Percentiles rank a stretch among this genome's conserved stretches.
These are phyloP conservation scores for Acleris emargana DNA, from an alignment of 2,888 invertebrate genomes.

Conservation along the genomic window DNA sequence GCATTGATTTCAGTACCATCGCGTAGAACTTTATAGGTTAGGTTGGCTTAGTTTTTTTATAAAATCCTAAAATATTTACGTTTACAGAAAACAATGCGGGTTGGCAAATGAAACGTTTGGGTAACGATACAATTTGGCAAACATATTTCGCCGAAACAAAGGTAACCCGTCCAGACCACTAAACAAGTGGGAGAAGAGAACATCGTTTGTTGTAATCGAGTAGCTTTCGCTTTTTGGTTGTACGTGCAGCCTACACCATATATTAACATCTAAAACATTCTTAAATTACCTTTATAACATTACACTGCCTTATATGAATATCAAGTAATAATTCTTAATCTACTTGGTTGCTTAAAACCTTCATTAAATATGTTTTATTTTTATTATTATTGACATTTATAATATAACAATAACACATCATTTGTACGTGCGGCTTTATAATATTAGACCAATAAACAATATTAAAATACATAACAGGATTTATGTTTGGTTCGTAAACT, in stretches of 20 bases:
- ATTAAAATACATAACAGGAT: too few relatives aligned
- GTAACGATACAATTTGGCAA: too few relatives aligned
- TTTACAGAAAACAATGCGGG: too few relatives aligned
- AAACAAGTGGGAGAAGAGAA: not conserved
- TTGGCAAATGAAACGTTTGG: too few relatives aligned
- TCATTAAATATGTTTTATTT: constrained; percentile 1
- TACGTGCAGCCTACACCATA: constrained; percentile 12
- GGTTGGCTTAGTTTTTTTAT: too few relatives aligned
- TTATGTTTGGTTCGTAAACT: not conserved
- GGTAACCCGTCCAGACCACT: not conserved
- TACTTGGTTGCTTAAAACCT: constrained; percentile 3
- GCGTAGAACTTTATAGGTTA: too few relatives aligned
- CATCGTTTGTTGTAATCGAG: constrained; percentile 19
- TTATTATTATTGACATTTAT: constrained; percentile 1
- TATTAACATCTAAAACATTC: not conserved
- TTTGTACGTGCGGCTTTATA: too few relatives aligned
- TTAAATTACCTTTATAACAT: constrained; percentile 23
- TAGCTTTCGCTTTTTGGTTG: not conserved
- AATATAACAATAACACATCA: not conserved
- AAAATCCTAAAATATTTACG: too few relatives aligned
- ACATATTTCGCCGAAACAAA: too few relatives aligned
- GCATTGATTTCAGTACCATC: too few relatives aligned
- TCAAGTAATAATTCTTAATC: not conserved
- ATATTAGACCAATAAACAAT: too few relatives aligned
- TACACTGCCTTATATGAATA: constrained; percentile 13